Evolutionary conservation across 2,888 invertebrate species (phyloP).

Genomic region (Hirtodrosophila trivittata): DNA sequence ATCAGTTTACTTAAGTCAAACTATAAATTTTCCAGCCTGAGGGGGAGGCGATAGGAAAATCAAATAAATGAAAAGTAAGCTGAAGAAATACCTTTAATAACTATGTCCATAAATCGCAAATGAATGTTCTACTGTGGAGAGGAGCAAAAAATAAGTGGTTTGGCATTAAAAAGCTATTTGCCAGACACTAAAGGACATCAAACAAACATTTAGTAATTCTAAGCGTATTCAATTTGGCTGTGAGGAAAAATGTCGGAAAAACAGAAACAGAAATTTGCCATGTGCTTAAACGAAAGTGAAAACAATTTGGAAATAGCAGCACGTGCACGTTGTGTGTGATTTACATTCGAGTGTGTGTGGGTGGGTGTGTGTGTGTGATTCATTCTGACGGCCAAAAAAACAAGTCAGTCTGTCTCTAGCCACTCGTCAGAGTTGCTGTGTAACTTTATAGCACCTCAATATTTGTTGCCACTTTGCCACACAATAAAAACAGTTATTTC

Average conservation of each 20-base stretch:
- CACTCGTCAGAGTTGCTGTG: conserved; percentile 25
- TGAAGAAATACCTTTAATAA: conserved; percentile 3
- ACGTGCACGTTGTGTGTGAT: conserved; percentile 53
- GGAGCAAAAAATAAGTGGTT: conserved; percentile 19
- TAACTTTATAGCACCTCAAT: conserved; percentile 72
- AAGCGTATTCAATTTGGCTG: conserved; percentile 23
- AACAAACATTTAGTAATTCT: conserved; percentile 48
- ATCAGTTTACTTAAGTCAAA: conserved; percentile 33
- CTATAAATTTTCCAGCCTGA: conserved; percentile 8
- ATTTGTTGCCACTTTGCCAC: conserved; percentile 60
- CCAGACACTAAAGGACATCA: conserved; percentile 46
- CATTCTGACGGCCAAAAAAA: conserved; percentile 32
- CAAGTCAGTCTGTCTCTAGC: not conserved
- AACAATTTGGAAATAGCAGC: conserved; percentile 68
- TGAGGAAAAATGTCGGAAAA: conserved; percentile 8
- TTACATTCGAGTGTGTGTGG: conserved; percentile 43
- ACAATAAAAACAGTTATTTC: conserved; percentile 58
- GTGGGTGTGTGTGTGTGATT: conserved; percentile 21
- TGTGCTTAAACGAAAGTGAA: conserved; percentile 60
- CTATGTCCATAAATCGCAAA: conserved; percentile 26
- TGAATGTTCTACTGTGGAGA: conserved; percentile 5
- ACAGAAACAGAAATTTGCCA: conserved; percentile 46
- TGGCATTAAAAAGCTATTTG: conserved; percentile 64
- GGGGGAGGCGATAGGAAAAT: conserved; percentile 7
- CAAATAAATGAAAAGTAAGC: conserved; percentile 18